Evolutionary conservation across 1,140 invertebrate genomes (phyloP).

Genomic region (Bactericera cockerelli): DNA sequence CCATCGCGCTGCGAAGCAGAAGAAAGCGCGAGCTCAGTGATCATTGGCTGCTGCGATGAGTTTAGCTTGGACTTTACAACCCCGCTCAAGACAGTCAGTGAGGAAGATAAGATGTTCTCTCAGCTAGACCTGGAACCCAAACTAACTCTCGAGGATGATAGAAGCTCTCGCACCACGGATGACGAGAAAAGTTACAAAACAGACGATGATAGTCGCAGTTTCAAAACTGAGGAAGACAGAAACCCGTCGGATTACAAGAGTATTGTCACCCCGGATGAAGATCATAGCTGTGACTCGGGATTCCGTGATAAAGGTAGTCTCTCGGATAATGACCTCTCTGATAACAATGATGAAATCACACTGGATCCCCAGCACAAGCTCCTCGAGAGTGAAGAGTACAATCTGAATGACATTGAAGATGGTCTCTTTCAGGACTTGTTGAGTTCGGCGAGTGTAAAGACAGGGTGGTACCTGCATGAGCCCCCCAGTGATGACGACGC

Average conservation of each 20-base stretch:
- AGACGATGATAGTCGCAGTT: not conserved
- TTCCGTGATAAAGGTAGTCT: constrained; percentile 34
- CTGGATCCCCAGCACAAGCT: no score
- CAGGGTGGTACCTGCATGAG: constrained; percentile 6
- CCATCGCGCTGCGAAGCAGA: not conserved
- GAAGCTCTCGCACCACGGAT: constrained; percentile 1
- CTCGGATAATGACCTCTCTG: constrained; percentile 11
- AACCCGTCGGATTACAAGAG: not conserved
- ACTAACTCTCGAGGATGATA: not conserved
- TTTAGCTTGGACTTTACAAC: constrained; percentile 36
- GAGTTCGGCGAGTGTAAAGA: not conserved
- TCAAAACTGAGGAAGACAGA: constrained; percentile 24
- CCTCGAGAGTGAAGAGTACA: not conserved
- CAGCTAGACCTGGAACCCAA: no score
- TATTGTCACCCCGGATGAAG: constrained; percentile 35
- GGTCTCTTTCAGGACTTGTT: not conserved
- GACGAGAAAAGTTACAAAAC: constrained; percentile 8
- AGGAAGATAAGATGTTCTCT: no score
- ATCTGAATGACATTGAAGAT: constrained; percentile 5
- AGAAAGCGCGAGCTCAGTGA: constrained; percentile 33
- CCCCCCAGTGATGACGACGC: not conserved
- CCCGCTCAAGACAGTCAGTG: constrained; percentile 29
- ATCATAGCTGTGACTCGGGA: constrained; percentile 36
- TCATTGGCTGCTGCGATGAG: constrained; percentile 38
- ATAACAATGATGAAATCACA: not conserved